Conservation (phyloP, 2,888 invertebrate genomes). For the Papilio elwesi region DNA sequence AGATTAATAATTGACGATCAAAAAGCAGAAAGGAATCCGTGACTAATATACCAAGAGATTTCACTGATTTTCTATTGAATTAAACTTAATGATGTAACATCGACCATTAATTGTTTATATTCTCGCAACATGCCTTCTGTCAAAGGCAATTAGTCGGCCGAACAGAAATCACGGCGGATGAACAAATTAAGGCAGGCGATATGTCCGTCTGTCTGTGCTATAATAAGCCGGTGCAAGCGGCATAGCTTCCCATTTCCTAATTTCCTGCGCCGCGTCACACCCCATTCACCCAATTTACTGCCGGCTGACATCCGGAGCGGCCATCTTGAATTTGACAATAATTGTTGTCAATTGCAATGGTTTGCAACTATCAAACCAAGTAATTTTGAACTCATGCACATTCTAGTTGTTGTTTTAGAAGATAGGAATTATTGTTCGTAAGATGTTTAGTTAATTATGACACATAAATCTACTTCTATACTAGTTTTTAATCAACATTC, state of each 20-base stretch:
- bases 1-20: neutral
- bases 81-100: constrained; percentile 15
- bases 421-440: no score
- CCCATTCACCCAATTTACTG: constrained; percentile 58
- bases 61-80: neutral
- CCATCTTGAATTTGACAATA: constrained; percentile 33
- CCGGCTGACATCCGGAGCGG: constrained; percentile 51
- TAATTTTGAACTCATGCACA: neutral
- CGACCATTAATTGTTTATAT: constrained; percentile 35
- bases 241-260: constrained; percentile 70
- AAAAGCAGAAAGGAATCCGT: neutral
- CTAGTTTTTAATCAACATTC: no score
- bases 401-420: no score
- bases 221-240: constrained; percentile 42
- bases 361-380: neutral
- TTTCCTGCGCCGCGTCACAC: constrained; percentile 65
- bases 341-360: neutral
- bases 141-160: constrained; percentile 49
- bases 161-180: constrained; percentile 52
- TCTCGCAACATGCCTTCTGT: constrained; percentile 42
- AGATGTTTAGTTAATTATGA: no score
- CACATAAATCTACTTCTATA: no score
- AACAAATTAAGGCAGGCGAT: constrained; percentile 50
- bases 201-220: constrained; percentile 36
- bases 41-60: neutral